Percentiles rank a stretch among this genome's conserved stretches.
Conservation (phyloP, 1,140 invertebrate species). For the Bombus waltoni region DNA sequence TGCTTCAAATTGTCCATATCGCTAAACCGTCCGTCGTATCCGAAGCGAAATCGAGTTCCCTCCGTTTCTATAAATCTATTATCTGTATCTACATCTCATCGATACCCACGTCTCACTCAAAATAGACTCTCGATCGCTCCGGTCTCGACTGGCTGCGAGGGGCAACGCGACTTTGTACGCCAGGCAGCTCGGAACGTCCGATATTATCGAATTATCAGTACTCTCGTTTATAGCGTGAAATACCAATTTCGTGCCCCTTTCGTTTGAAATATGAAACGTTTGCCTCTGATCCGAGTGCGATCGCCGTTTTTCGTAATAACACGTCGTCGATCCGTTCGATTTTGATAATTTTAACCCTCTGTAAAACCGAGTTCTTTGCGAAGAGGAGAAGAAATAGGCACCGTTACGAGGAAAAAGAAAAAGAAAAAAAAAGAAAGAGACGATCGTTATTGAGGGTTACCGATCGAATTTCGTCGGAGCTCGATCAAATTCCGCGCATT, state of each 20-base stretch:
- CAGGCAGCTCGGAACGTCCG: conserved; percentile 33
- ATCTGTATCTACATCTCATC: conserved; percentile 9
- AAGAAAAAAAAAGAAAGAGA: not conserved
- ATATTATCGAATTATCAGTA: conserved; percentile 61
- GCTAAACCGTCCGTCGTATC: not conserved
- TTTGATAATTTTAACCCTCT: not conserved
- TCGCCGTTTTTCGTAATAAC: not conserved
- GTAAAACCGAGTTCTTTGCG: too few species aligned
- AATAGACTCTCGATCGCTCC: conserved; percentile 17
- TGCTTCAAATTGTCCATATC: not conserved
- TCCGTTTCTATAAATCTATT: conserved; percentile 37
- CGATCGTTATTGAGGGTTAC: not conserved
- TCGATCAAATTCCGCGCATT: conserved; percentile 21
- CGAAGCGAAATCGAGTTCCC: not conserved
- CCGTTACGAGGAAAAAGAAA: not conserved
- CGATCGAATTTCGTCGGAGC: not conserved
- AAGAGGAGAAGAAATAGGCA: not conserved
- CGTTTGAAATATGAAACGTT: not conserved
- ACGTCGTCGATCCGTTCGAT: not conserved
- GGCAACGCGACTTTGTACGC: conserved; percentile 42
- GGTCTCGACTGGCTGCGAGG: not conserved
- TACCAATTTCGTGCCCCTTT: conserved; percentile 49
- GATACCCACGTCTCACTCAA: conserved; percentile 9
- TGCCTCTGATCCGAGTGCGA: too few species aligned
- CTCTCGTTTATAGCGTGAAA: conserved; percentile 57